Conservation (phyloP, 2,888 invertebrate genomes). For the Opisthograptis luteolata region DNA sequence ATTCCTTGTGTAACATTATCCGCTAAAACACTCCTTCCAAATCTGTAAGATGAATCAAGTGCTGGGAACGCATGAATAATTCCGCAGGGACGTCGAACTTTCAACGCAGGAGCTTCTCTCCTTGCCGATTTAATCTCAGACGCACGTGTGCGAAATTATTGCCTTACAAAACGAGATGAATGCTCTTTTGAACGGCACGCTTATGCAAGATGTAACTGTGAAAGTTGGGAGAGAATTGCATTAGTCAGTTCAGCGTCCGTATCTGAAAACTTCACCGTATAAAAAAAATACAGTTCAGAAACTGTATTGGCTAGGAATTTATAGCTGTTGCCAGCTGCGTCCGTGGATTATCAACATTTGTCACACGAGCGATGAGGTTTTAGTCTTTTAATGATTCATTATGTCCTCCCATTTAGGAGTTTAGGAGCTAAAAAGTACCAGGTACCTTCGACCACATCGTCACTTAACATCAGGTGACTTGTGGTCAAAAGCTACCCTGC, state of each 20-base stretch:
- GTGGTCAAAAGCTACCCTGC: no score
- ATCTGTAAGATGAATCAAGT: slow-evolving; percentile 20
- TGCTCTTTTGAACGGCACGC: slow-evolving; percentile 4
- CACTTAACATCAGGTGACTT: no score
- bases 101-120: slow-evolving; percentile 19
- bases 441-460: no score
- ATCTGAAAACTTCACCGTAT: background rate
- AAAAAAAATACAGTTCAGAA: background rate
- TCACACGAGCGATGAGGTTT: no score
- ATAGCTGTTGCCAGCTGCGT: no score
- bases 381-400: no score
- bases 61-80: slow-evolving; percentile 18
- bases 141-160: slow-evolving; percentile 35
- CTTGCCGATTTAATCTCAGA: slow-evolving; percentile 27
- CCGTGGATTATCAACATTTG: no score
- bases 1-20: slow-evolving; percentile 9
- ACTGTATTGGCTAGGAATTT: background rate
- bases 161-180: slow-evolving; percentile 21
- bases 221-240: slow-evolving; percentile 23
- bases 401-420: no score
- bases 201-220: slow-evolving; percentile 34
- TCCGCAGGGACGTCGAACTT: slow-evolving; percentile 32
- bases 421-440: no score
- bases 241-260: background rate
- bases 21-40: background rate